Conservation (phyloP, 2,888 invertebrate genomes). For the Diadegma fenestrale region DNA sequence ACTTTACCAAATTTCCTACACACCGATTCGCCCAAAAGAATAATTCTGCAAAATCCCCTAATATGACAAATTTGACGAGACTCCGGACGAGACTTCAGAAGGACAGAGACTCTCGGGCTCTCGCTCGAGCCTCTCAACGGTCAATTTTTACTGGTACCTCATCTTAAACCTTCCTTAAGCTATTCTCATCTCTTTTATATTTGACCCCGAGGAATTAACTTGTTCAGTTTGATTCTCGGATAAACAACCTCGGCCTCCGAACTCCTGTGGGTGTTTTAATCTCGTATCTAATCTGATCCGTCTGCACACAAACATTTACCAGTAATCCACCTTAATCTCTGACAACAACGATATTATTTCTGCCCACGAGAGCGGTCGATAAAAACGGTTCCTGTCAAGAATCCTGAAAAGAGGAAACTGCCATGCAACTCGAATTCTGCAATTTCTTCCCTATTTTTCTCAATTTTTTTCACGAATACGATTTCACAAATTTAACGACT, state of each 20-base stretch:
- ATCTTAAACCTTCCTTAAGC: constrained; percentile 12
- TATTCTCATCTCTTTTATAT: not conserved
- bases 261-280: constrained; percentile 43
- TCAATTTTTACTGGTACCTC: constrained; percentile 3
- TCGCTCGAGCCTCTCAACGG: not conserved
- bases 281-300: constrained; percentile 52
- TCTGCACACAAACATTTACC: constrained; percentile 48
- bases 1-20: constrained; percentile 58
- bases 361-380: constrained; percentile 39
- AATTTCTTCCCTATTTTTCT: not conserved
- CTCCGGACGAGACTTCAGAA: not conserved
- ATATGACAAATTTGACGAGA: constrained; percentile 68
- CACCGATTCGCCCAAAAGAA: not conserved
- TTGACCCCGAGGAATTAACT: constrained; percentile 22
- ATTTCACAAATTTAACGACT: not conserved
- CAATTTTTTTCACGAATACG: not conserved
- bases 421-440: not conserved
- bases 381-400: constrained; percentile 30
- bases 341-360: constrained; percentile 49
- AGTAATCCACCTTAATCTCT: constrained; percentile 57
- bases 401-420: not conserved
- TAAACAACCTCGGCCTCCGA: constrained; percentile 30
- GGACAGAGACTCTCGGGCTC: too few relatives aligned
- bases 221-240: constrained; percentile 4
- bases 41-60: constrained; percentile 42